Base-by-base conservation (phyloP, 2,113 vertebrate species). In the Cranoglanis bouderius region DNA sequence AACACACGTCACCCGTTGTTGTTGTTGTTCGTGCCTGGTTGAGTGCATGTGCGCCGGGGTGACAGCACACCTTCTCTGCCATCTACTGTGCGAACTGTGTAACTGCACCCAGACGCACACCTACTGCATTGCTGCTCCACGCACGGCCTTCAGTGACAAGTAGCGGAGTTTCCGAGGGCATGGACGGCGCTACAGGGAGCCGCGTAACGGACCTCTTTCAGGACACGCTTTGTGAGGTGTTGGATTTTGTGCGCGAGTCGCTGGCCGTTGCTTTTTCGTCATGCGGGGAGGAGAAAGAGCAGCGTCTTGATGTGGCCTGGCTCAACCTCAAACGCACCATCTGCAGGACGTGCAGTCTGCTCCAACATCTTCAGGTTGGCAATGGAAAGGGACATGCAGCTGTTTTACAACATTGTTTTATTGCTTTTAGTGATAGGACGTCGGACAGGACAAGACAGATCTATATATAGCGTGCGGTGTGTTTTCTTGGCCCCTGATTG, bases 311-410 rank as follows among this genome's bases (percentile, higher is more conserved):
- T 24, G 81, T 91, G 85, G 89, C 90, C 77, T 92, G 88, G 78
- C 90, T 91, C 46, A 91, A 65, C 35, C 88, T 92, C 81, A 91
- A 86, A 86, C 84, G 65, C 78, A 85, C 87, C 6, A 87, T 93
- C 57, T 87, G 89, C 51, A 85, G 84, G 85, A 90, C 82, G 19
- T 87, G 88, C 85, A 46, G 49, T 61, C 89, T 91, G n/a, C 88
- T 92, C 51, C 86, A 87, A 75, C 85, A 82, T 72, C 38, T 83
- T 70, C 89, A 92, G 90, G 91, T 91, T 65, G 78, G 90, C 89
- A 78, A 12, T 6, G 18, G 8, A 55, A 55, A 24, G 78, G 38
- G 49, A 57, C 2, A 6, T 16, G 55, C 81, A 83, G 81, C 81
- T 83, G 81, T 61, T 61, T 61, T 29, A 14, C 53, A 53, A 8